Percentiles rank a stretch among this genome's conserved stretches.
Conservation (phyloP, 2,888 invertebrate species). For the Morpho achilles region DNA sequence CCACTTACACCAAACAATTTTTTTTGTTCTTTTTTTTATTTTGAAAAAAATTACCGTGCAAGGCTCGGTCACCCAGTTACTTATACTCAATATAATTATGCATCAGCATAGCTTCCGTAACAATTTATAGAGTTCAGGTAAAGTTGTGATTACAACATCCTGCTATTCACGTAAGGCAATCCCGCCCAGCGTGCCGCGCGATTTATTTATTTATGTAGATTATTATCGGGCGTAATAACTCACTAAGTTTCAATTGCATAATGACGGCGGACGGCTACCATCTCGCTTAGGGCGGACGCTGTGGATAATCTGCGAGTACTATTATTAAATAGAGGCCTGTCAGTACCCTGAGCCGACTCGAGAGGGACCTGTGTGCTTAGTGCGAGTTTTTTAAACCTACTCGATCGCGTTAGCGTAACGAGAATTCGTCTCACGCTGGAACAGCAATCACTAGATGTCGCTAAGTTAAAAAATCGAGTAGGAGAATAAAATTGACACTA, state of each 20-base stretch:
- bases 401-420: too few species aligned
- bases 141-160: slow-evolving; percentile 24
- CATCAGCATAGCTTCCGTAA: slow-evolving; percentile 16
- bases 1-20: too few species aligned
- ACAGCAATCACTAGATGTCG: too few species aligned
- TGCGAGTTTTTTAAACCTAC: too few species aligned
- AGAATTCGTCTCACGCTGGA: too few species aligned
- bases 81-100: slow-evolving; percentile 6
- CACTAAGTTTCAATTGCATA: slow-evolving; percentile 79
- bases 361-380: slow-evolving; percentile 28
- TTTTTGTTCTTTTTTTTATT: too few species aligned
- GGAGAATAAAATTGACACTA: too few species aligned
- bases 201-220: slow-evolving; percentile 76
- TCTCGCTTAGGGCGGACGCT: slow-evolving; percentile 63
- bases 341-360: slow-evolving; percentile 39
- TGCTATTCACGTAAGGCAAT: slow-evolving; percentile 14
- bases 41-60: too few species aligned
- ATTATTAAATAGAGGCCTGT: slow-evolving; percentile 72
- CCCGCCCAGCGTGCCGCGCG: slow-evolving; percentile 22
- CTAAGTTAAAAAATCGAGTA: too few species aligned
- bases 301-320: slow-evolving; percentile 70
- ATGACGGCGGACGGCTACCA: slow-evolving; percentile 74
- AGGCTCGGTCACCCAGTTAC: too few species aligned
- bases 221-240: slow-evolving; percentile 77
- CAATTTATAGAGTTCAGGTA: slow-evolving; percentile 25